Evolutionary conservation across 2,888 invertebrate species (phyloP).

Genomic region (Oeneis ivallda): DNA sequence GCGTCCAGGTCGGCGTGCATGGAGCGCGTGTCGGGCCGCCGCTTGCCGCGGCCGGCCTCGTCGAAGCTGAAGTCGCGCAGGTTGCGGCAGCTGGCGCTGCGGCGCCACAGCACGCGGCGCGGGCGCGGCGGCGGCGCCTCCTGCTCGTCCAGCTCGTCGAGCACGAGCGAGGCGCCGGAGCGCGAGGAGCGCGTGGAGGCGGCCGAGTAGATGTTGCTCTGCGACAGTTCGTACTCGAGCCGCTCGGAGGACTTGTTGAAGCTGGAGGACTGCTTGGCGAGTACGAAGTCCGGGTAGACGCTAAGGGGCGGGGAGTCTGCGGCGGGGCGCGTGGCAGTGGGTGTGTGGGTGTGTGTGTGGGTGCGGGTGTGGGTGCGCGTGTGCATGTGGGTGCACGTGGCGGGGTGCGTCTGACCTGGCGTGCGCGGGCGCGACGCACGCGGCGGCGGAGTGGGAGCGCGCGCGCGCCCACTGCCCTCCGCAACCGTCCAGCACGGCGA

Average conservation of each 20-base stretch:
- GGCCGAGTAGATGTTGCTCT: constrained; percentile 81
- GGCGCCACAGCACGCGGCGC: constrained; percentile 84
- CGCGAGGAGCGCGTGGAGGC: constrained; percentile 69
- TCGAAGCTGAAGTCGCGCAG: constrained; percentile 89
- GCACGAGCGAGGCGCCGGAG: constrained; percentile 62
- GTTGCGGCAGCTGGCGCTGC: constrained; percentile 91
- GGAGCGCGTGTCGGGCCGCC: constrained; percentile 69
- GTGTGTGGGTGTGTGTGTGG: constrained; percentile 55
- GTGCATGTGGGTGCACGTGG: constrained; percentile 43
- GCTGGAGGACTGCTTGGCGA: constrained; percentile 71
- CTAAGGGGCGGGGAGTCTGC: constrained; percentile 70
- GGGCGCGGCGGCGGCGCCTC: constrained; percentile 38
- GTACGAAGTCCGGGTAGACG: constrained; percentile 71
- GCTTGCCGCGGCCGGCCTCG: constrained; percentile 85
- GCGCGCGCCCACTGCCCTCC: constrained; percentile 69
- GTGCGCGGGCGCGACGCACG: constrained; percentile 68
- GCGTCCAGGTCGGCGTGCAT: constrained; percentile 64
- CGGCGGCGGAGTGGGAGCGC: constrained; percentile 78
- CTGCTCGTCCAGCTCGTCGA: constrained; percentile 47
- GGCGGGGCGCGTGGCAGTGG: constrained; percentile 63
- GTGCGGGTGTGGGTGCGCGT: constrained; percentile 43
- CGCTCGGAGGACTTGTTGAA: constrained; percentile 73
- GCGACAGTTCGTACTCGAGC: constrained; percentile 82
- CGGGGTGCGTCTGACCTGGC: constrained; percentile 70
- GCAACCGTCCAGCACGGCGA: constrained; percentile 79